Conservation (phyloP, 2,888 invertebrate genomes). For the Latrodectus elegans region DNA sequence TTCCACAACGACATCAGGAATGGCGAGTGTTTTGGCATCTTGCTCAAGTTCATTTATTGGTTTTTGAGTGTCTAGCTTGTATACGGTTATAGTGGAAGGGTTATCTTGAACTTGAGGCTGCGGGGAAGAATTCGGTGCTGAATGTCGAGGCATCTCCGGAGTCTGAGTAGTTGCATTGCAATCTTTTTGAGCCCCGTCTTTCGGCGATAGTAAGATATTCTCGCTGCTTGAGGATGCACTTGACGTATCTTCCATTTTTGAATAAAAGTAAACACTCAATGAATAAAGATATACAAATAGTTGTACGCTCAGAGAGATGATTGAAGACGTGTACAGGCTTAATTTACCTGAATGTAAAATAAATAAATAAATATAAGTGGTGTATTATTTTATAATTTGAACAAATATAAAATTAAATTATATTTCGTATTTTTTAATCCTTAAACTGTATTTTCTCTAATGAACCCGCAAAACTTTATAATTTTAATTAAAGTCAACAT, state of each 20-base stretch:
- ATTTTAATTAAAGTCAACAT: no score
- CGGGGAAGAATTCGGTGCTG: neutral
- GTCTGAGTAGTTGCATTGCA: slow-evolving; percentile 56
- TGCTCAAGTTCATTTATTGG: slow-evolving; percentile 40
- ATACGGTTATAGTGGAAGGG: slow-evolving; percentile 40
- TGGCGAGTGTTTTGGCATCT: slow-evolving; percentile 44
- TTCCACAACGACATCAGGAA: slow-evolving; percentile 64
- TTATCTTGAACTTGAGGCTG: neutral
- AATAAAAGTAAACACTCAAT: neutral
- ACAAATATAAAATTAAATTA: no score
- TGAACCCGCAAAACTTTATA: no score
- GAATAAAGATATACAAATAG: neutral
- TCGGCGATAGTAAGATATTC: slow-evolving; percentile 39
- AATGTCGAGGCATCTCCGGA: slow-evolving; percentile 53
- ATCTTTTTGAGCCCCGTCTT: neutral
- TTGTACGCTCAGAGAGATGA: neutral
- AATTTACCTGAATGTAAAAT: neutral
- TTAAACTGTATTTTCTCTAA: no score
- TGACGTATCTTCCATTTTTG: slow-evolving; percentile 49
- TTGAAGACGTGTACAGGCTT: neutral
- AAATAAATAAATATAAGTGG: no score
- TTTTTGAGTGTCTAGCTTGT: slow-evolving; percentile 53
- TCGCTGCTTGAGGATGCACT: slow-evolving; percentile 55
- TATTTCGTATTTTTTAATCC: no score
- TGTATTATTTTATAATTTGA: no score